Base-by-base conservation (phyloP, 2,888 invertebrate species). In the Lacanobia oleracea region DNA sequence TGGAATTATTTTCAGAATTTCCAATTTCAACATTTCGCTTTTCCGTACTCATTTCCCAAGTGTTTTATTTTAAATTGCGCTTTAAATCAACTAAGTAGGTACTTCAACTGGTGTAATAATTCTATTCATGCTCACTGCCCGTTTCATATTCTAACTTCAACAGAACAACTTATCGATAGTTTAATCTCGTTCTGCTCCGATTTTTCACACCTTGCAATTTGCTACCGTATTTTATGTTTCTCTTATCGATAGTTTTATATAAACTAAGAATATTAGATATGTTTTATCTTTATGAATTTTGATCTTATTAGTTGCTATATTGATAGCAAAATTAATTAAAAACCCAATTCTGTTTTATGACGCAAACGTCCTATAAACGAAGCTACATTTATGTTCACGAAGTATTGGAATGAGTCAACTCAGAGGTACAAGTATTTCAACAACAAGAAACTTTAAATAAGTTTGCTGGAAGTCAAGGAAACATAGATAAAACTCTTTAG, bases 401-500 rank as follows among this genome's bases (percentile, higher is more conserved):
- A 68, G 72, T 81, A 81, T 81, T 50, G 67, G 70, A 82, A 84
- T 82, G 73, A 84, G 68, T 84, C 82, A 82, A 82, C 79, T 82
- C 64, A 71, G 67, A 73, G 71, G 73, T 73, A 73, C 73, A 83
- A 85, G 78, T 83, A 81, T 83, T 73, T 74, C 76, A 78, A 84
- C 76, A 81, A 81, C 77, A 79, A 73, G 54, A 78, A 85, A 83
- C 85, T 83, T 85, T 75, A 84, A 75, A 81, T 84, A 85, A 77
- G 72, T 84, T 83, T 73, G 67, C 48, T 73, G 60, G 67, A 72
- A 81, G 79, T 79, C 77, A 81, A 71, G 74, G 67, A 79, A 84
- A 81, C 83, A 79, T 69, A 85, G 86, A 79, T 86, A 83, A 85
- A 84, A 84, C 83, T 83, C 81, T 77, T 77, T 72, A 56, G 67